phyloP scores from a whole-genome alignment of 2,113 vertebrate species.

The Todiramphus saurophagus region DNA sequence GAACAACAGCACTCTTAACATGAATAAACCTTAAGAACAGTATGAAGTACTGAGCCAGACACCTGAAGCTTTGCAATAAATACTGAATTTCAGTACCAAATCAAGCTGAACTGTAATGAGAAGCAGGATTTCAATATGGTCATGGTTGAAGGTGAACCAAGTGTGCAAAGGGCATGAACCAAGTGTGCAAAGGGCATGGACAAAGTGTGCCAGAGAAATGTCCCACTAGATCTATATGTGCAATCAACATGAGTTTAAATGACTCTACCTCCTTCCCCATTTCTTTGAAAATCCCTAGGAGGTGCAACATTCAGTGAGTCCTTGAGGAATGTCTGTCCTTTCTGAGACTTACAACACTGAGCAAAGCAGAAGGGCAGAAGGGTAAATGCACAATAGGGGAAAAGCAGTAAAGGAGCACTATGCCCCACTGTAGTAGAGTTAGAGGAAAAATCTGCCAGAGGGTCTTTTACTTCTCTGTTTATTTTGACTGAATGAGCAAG shows the following conservation, averaged over 20 bases:
- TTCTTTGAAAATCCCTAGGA: background rate
- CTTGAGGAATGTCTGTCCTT: conserved; percentile 23
- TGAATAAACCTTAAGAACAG: background rate
- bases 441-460: background rate
- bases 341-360: background rate
- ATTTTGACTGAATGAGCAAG: background rate
- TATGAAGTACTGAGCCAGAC: background rate
- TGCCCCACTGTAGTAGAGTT: background rate
- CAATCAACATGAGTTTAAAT: background rate
- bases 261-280: background rate
- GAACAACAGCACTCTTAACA: background rate
- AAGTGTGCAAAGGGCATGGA: rapidly evolving
- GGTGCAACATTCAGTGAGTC: background rate
- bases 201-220: background rate
- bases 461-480: background rate
- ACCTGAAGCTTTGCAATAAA: background rate
- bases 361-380: background rate
- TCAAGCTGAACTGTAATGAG: background rate
- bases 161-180: rapidly evolving
- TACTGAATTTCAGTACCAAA: background rate
- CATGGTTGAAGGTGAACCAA: background rate
- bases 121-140: background rate
- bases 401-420: background rate
- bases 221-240: rapidly evolving
- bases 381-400: background rate